Percentiles rank a stretch among this genome's conserved stretches.
phyloP scores from a whole-genome alignment of 1,140 invertebrate species.

The Brachionus sp. region DNA sequence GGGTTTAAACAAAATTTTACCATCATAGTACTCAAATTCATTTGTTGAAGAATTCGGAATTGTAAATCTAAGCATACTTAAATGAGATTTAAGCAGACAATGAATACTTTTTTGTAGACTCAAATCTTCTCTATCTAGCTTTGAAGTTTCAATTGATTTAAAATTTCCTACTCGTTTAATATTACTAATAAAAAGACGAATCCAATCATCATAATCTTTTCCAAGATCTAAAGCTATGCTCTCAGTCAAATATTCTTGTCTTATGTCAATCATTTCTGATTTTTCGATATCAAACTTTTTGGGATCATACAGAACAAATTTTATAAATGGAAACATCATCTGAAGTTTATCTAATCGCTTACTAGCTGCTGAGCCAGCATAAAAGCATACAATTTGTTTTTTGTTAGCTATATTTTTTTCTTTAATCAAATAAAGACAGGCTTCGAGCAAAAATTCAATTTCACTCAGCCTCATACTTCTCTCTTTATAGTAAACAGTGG shows the following conservation, averaged over 20 bases:
- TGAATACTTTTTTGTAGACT: neutral
- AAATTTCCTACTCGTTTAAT: neutral
- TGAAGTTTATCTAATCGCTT: neutral
- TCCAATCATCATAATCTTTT: neutral
- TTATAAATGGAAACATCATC: neutral
- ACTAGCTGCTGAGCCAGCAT: neutral
- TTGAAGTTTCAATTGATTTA: neutral
- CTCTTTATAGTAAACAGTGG: neutral
- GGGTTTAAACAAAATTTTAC: neutral
- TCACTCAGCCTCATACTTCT: neutral
- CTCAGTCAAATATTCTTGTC: neutral
- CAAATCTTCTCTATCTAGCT: neutral
- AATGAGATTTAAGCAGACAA: neutral
- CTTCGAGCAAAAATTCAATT: neutral
- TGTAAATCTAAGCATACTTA: slow-evolving; percentile 6
- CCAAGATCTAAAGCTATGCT: neutral
- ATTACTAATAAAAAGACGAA: neutral
- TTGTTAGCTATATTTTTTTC: neutral
- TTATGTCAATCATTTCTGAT: neutral
- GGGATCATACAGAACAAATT: neutral
- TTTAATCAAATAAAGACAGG: neutral
- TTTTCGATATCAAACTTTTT: neutral
- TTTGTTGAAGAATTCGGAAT: neutral
- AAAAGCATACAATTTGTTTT: neutral
- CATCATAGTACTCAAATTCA: neutral